Evolutionary conservation across 2,113 vertebrate genomes (phyloP).

Genomic region (Microcebus ravelobensis): DNA sequence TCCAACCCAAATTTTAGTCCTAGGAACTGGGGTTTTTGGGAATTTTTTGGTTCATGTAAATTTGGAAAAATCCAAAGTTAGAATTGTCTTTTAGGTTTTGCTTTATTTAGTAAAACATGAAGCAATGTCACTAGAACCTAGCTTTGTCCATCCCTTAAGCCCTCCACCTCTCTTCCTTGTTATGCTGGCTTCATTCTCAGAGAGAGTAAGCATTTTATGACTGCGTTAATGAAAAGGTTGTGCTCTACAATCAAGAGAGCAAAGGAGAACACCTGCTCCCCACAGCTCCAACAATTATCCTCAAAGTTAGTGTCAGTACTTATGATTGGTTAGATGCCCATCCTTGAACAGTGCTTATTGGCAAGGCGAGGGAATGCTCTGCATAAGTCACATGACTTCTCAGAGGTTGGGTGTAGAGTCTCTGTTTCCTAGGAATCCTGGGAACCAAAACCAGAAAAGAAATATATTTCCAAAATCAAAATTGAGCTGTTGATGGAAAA

Average conservation of each 20-base stretch:
- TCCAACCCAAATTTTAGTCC: neutral
- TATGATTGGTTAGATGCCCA: neutral
- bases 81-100: neutral
- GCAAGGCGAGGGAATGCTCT: neutral
- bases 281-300: neutral
- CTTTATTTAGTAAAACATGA: neutral
- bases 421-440: neutral
- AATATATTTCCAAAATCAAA: neutral
- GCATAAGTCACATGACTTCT: fast-evolving
- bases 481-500: neutral
- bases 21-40: neutral
- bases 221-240: neutral
- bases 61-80: neutral
- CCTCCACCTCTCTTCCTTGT: neutral
- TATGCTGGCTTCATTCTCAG: neutral
- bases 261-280: neutral
- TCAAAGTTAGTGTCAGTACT: neutral
- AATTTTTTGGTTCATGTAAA: neutral
- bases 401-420: neutral
- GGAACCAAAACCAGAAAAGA: neutral
- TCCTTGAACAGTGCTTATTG: neutral
- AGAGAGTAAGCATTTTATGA: neutral
- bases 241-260: neutral
- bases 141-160: neutral
- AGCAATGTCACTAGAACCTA: neutral